Base-by-base conservation (phyloP, 2,888 invertebrate genomes). In the Baccha elongata region DNA sequence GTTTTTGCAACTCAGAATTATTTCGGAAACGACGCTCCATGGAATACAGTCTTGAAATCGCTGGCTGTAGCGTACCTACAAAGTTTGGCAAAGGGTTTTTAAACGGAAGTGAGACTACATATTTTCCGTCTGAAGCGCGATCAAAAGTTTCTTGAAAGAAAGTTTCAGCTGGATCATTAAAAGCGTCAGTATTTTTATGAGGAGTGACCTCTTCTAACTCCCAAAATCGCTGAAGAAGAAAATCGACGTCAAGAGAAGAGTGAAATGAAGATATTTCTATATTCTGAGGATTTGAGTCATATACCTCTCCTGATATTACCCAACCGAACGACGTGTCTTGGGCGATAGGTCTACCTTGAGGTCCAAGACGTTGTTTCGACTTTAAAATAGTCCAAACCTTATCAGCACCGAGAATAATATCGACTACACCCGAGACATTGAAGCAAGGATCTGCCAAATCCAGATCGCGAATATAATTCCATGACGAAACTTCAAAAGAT, bases 301-400 rank as follows among this genome's bases (percentile, higher is more conserved):
- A 7, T n/a, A 65, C 32, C 11, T 74, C 71, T 35, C 78, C 79
- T 10, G 65, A 26, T 8, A 79, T 75, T 0, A 79, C 80, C 84
- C 84, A 84, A 26, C 84, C 79, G 53, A 81, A 76, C 2, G 76
- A 53, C 19, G 67, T 83, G 8, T 81, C 67, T 42, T 84, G 46
- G 6, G 78, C 81, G 23, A 68, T 44, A 17, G 72, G 76, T 17
- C 48, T 23, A 11, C 44, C 35, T 13, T 44, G 32, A 2, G 46
- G 60, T 17, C 60, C 42, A 32, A 50, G n/a, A 21, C 73, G 15
- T 15, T 55, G 55, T 55, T 81, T 72, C 3, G 78, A 53, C 11
- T 40, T 73, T 8, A 64, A 58, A 13, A 85, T 72, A 8, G 60
- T 64, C 69, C 69, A 83, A 23, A 52, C 35, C 48, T 80, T 69